Evolutionary conservation across 2,113 vertebrate genomes (phyloP), one percentile per base, ranked within the genome.

Genomic region (Hippopotamus amphibius): DNA sequence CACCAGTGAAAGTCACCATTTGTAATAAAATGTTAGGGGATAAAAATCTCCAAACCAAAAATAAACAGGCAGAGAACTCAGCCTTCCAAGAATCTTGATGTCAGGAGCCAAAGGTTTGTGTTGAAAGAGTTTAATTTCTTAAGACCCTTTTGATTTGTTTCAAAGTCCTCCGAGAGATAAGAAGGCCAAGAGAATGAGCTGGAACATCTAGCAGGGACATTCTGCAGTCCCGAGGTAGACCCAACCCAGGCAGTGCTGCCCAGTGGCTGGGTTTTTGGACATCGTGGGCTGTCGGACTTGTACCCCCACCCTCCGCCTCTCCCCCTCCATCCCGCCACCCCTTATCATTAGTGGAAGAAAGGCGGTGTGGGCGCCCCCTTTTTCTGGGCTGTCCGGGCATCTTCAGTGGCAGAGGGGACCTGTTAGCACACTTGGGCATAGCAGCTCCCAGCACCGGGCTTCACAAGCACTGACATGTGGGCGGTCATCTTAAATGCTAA

Each of bases 201-300:
- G 19, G 28, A 30, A 33, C 4, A 1, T 14, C 28, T 3, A 6
- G 8, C 26, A 37, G 24, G 55, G 46, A 22, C 61, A 3, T 22
- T 2, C 41, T 24, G 0, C 4, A 4, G 59, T 26, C 10, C 6
- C 0, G 4, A 76, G 33, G 48, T 5, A 22, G 15, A 37, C 3
- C 7, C 0, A 2, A 15, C 46, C 30, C 7, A 19, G 21, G n/a
- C 22, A 0, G 0, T n/a, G 4, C 11, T 8, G 10, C 69, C 46
- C 11, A 0, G 17, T 8, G 43, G 17, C 57, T 37, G 50, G 48
- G 16, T 4, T 8, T 33, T 5, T 6, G 46, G 43, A 4, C 5
- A 13, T 7, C 26, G 26, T 5, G 4, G 87, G 13, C 26, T 37
- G 24, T 26, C 1, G 7, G 30, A 24, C 17, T 14, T 46, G 2